phyloP scores from a whole-genome alignment of 1,140 invertebrate species.

The Habropoda laboriosa region DNA sequence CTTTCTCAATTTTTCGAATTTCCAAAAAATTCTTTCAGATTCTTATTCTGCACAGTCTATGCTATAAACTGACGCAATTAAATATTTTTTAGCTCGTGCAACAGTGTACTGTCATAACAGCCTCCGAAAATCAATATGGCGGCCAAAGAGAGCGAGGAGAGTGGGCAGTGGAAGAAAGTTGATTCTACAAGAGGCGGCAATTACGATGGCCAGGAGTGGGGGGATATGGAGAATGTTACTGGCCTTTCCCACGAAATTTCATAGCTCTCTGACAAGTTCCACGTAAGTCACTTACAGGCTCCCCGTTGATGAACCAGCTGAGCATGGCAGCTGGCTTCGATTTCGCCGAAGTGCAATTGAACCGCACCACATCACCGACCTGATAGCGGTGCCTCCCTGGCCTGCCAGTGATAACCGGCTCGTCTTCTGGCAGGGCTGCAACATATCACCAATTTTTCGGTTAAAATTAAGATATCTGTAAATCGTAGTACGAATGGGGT shows the following conservation, averaged over 20 bases:
- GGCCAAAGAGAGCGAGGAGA: neutral
- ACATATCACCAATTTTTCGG: slow-evolving; percentile 13
- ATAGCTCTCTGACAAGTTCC: slow-evolving; percentile 20
- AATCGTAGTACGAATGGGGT: neutral
- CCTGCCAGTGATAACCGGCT: slow-evolving; percentile 85
- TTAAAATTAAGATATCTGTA: neutral
- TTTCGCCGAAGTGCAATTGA: slow-evolving; percentile 87
- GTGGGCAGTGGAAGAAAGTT: neutral
- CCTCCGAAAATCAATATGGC: slow-evolving; percentile 1
- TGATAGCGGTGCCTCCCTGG: slow-evolving; percentile 85
- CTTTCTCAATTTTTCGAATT: too few relatives aligned
- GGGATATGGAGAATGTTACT: neutral
- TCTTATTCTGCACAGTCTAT: too few relatives aligned
- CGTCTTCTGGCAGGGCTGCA: slow-evolving; percentile 86
- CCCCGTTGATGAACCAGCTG: slow-evolving; percentile 89
- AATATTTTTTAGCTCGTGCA: too few relatives aligned
- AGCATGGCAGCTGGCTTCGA: slow-evolving; percentile 88
- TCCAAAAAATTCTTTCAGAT: too few relatives aligned
- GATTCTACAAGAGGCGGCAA: neutral
- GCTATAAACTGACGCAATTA: too few relatives aligned
- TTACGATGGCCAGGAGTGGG: neutral
- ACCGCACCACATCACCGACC: slow-evolving; percentile 85
- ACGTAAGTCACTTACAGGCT: slow-evolving; percentile 82
- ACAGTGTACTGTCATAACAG: too few relatives aligned
- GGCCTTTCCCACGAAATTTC: slow-evolving; percentile 36